Evolutionary conservation across 2,113 vertebrate genomes (phyloP).

Genomic region (Anolis sagrei): DNA sequence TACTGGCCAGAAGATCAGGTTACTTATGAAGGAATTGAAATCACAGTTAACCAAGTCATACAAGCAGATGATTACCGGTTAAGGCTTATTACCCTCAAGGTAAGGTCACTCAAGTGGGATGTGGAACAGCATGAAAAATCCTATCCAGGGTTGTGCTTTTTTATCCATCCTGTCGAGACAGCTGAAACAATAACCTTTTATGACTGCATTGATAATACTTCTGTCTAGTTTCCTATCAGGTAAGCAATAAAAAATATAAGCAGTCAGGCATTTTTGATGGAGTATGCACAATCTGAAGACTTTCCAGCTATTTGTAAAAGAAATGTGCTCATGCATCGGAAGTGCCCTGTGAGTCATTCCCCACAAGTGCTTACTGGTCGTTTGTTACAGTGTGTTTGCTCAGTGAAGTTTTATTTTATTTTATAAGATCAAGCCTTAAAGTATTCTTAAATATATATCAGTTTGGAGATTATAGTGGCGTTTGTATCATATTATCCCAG

Average conservation of each 20-base stretch:
- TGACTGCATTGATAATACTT: rapidly evolving
- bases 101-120: slow-evolving; percentile 65
- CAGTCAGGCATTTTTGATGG: slow-evolving; percentile 15
- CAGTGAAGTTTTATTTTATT: background rate
- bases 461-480: background rate
- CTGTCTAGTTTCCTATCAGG: background rate
- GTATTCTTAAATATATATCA: background rate
- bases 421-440: background rate
- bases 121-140: slow-evolving; percentile 23
- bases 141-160: slow-evolving; percentile 14
- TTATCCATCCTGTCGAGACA: background rate
- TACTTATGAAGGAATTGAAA: slow-evolving; percentile 89
- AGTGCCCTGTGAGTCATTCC: slow-evolving; percentile 46
- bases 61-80: slow-evolving; percentile 96
- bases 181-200: slow-evolving; percentile 11
- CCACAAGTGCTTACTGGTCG: slow-evolving; percentile 1
- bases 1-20: slow-evolving; percentile 96
- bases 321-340: background rate
- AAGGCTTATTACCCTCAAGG: slow-evolving; percentile 94
- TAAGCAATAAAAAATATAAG: background rate
- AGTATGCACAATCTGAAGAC: slow-evolving; percentile 14
- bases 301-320: background rate
- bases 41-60: slow-evolving; percentile 87
- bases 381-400: slow-evolving; percentile 7
- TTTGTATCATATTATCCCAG: background rate